Base-by-base conservation (phyloP, 2,888 invertebrate species). In the Melanophora roralis region DNA sequence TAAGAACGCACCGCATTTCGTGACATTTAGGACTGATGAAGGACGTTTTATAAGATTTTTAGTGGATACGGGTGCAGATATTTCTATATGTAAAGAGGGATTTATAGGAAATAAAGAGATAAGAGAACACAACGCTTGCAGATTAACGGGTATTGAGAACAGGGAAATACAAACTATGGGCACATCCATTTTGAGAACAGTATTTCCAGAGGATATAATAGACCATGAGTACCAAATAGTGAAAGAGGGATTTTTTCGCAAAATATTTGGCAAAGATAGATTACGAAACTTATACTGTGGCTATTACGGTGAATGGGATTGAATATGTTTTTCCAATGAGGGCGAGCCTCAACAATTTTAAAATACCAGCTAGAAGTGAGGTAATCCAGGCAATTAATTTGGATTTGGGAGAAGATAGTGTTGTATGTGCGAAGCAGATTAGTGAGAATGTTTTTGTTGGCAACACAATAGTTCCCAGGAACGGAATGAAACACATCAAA, bases 321-420 rank as follows among this genome's bases (percentile, higher is more conserved):
- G 43, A 45, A 45, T 45, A 45, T 8, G 43, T 45, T 45, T 14
- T 53, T 27, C 53, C 53, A 53, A 53, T 53, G 53, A 53, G 53
- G 32, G 34, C 32, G 32, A 53, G 14, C 32, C 27, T 53, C 53
- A 12, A 32, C 9, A 53, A 14, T 14, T 45, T 45, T 5, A 45
- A 8, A 45, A 45, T 45, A 45, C 45, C 45, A 45, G n/a, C 45
- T 8, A 45, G 45, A 45, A 45, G n/a, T 45, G 45, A 45, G 14
- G 14, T 45, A 14, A 45, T 45, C 12, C 45, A 45, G 14, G 14
- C 14, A 49, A 23, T 23, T 27, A 53, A 53, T 27, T 32, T 34
- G 32, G 27, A 53, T 32, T 14, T 14, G n/a, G 32, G 32, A 53
- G 53, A 53, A 32, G 53, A 53, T 53, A 53, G 34, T 27, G 34